Base-by-base conservation (phyloP, 2,888 invertebrate genomes). In the Mylabris sibirica region DNA sequence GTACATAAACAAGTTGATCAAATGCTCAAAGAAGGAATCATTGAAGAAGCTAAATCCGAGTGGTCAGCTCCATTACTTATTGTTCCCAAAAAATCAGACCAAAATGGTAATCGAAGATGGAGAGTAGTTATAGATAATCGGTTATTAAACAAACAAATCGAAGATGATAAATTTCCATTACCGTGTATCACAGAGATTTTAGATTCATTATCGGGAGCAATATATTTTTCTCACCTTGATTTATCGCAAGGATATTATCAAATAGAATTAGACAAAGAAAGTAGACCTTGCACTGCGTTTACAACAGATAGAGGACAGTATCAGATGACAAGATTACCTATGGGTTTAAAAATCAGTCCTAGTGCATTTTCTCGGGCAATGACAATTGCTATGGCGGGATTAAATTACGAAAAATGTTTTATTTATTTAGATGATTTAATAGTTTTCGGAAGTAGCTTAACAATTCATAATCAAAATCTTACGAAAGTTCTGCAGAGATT, bases 301-400 rank as follows among this genome's bases (percentile, higher is more conserved):
- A 71, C 72, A 2, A 75, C 76, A 26, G 70, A 68, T 22, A 70
- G 66, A 65, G 75, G 72, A 44, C 76, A 76, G 62, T 78, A 65
- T 63, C 75, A 75, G 67, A 70, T 77, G 70, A 75, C 63, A 60
- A 68, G 74, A 59, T 59, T 74, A 22, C 74, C 75, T 24, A 76
- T 77, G 72, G 74, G 77, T 20, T 66, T 76, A 57, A 76, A 77
- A 70, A 75, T 66, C 17, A 75, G 71, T 60, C 74, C 76, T 5
- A 75, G 70, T 68, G 63, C 71, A 44, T 77, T 77, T 69, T 77
- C 73, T 35, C 64, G 75, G 41, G 64, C 69, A 22, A 75, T 75
- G 75, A 73, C 73, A 41, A 72, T 77, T 14, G 76, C 76, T 34
- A 71, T 75, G 71, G 53, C 72, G 38, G 75, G 75, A 17, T 65